These are phyloP conservation scores for Choloepus hoffmanni DNA, from an alignment of 2,113 vertebrate genomes.

Conservation along the genomic window DNA sequence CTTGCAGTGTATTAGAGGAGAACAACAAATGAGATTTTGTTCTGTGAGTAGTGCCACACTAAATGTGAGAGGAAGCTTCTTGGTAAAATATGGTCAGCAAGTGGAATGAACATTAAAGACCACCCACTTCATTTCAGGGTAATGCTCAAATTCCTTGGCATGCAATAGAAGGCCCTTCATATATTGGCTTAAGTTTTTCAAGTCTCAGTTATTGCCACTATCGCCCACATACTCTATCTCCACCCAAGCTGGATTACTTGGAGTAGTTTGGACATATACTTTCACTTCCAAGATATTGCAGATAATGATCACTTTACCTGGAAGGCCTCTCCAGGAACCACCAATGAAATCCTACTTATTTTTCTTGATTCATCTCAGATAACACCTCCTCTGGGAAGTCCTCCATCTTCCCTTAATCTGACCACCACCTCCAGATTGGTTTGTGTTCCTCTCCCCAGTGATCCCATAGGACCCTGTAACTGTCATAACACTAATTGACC, in stretches of 20 bases:
- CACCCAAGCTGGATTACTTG: not conserved
- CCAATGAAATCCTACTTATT: not conserved
- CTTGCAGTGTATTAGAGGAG: not conserved
- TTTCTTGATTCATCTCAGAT: constrained; percentile 11
- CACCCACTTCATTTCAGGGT: not conserved
- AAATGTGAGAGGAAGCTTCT: not conserved
- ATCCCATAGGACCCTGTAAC: not conserved
- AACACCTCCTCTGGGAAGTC: constrained; percentile 11
- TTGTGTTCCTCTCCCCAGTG: not conserved
- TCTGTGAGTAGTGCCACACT: not conserved
- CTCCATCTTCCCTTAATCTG: constrained; percentile 10
- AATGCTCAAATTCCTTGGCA: constrained; percentile 17
- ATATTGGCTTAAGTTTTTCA: not conserved
- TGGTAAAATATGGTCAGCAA: not conserved
- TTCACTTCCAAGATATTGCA: not conserved
- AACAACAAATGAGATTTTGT: constrained; percentile 25
- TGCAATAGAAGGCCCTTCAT: constrained; percentile 23
- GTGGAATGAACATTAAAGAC: constrained; percentile 11
- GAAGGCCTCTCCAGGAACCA: not conserved
- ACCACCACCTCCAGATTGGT: not conserved
- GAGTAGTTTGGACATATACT: constrained; percentile 6
- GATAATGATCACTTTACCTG: not conserved
- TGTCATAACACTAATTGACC: constrained; percentile 5
- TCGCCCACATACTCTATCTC: not conserved
- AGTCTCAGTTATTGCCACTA: constrained; percentile 8